These are phyloP conservation scores for Synaphobranchus kaupii DNA, from an alignment of 2,797 vertebrate species.

Conservation along the genomic window DNA sequence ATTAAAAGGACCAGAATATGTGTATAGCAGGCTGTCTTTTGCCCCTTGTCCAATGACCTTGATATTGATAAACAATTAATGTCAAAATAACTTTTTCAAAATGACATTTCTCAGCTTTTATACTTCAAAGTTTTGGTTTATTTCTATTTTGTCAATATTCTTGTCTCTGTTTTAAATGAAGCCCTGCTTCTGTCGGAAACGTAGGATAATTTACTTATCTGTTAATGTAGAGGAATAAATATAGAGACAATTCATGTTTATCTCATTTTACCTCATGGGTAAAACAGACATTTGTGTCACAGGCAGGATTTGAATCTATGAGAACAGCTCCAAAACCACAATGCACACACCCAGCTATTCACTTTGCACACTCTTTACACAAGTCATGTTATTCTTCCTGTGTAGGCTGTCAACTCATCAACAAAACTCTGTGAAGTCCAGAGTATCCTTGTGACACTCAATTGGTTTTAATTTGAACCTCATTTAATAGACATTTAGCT, in stretches of 20 bases:
- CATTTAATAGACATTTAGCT: neutral
- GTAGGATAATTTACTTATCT: neutral
- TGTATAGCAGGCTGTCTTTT: no score
- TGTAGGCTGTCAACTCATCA: neutral
- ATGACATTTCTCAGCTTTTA: neutral
- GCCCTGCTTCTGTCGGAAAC: no score
- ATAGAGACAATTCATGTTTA: neutral
- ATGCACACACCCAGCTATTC: neutral
- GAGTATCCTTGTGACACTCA: neutral
- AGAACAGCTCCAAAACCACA: neutral
- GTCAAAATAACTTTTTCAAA: neutral
- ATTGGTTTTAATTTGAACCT: neutral
- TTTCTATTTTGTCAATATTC: no score
- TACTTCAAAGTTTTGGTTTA: neutral
- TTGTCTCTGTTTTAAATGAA: no score
- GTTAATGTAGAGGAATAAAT: neutral
- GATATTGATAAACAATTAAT: no score
- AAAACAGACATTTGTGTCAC: neutral
- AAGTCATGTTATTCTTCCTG: no score
- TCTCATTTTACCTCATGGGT: neutral
- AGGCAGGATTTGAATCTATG: neutral
- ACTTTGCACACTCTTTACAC: neutral
- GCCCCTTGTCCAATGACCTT: no score
- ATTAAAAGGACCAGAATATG: no score
- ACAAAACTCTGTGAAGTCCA: neutral